A percentile compares a stretch with the other conserved stretches of the same genome.
phyloP scores from a whole-genome alignment of 2,888 invertebrate genomes.

The Azorinus chamasolen region DNA sequence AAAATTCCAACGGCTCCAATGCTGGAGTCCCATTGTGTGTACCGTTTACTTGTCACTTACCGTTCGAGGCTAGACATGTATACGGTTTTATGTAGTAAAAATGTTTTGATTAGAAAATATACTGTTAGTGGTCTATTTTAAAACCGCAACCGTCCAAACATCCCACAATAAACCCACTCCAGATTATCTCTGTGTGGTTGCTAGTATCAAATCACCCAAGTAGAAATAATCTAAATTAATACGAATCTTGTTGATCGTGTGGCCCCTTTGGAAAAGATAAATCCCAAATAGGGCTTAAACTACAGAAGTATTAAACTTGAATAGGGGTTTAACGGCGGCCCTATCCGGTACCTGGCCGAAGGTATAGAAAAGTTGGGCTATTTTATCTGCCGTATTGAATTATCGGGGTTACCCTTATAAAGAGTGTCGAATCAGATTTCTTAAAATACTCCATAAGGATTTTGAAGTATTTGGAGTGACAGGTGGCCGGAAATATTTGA shows the following conservation, averaged over 20 bases:
- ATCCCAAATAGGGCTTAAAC: constrained; percentile 25
- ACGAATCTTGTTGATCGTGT: neutral
- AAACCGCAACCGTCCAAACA: neutral
- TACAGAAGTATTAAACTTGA: constrained; percentile 48
- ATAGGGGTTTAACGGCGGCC: constrained; percentile 29
- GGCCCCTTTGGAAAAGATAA: constrained; percentile 25
- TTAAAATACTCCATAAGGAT: constrained; percentile 56
- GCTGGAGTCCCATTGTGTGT: constrained; percentile 1
- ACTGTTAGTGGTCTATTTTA: too few relatives aligned
- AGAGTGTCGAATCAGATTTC: constrained; percentile 62
- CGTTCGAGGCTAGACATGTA: too few relatives aligned
- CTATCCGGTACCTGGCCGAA: constrained; percentile 3
- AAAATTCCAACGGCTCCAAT: too few relatives aligned
- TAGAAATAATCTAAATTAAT: too few relatives aligned
- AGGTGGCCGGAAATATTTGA: constrained; percentile 66
- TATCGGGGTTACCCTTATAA: constrained; percentile 42
- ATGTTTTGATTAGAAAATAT: too few relatives aligned
- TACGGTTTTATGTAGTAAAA: neutral
- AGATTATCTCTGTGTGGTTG: too few relatives aligned
- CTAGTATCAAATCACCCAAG: too few relatives aligned
- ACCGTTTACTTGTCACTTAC: too few relatives aligned
- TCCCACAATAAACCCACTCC: neutral
- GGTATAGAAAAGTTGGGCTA: constrained; percentile 26
- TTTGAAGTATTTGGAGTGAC: constrained; percentile 58
- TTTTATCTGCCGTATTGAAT: constrained; percentile 38